Base-by-base conservation (phyloP, 1,140 invertebrate species). In the Dryas iulia region DNA sequence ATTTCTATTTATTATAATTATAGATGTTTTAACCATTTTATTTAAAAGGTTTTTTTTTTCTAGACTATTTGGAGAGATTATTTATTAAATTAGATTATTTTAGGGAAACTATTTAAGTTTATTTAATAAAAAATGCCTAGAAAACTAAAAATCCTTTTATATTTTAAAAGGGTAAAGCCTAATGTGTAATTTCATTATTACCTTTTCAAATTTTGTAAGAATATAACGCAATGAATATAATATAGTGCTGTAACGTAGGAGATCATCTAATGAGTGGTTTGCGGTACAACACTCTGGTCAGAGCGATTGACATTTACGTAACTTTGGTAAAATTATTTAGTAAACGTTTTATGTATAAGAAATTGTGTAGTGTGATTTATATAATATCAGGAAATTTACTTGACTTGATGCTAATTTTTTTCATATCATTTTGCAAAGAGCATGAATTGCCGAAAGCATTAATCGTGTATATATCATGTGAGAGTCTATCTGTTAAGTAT, bases 241-340 rank as follows among this genome's bases (percentile, higher is more conserved):
- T 47, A 47, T 47, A 23, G 24, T 59, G 58, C 58, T 59, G 58
- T 59, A 59, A 59, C 23, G 33, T 24, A 24, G 58, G 35, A 35
- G 21, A 59, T 12, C 23, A 35, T 25, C 58, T 18, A 47, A 47
- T 47, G 39, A 47, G 58, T 23, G 58, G 58, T 59, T 59, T 59
- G 58, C 21, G 23, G 31, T 59, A 23, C 12, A 24, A 24, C n/a
- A 6, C 14, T 39, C 24, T 24, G 18, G 18, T 59, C n/a, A 14
- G n/a, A 24, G 35, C 30, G 21, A 24, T 35, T 35, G 21, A 33
- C n/a, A 59, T 35, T 59, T 59, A 59, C 31, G 31, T 59, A 39
- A 39, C 31, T 39, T 35, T 35, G 23, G 33, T 25, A 59, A 59
- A 35, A 12, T 33, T 35, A 24, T 21, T 21, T 8, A 59, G 23